phyloP scores from a whole-genome alignment of 2,113 vertebrate genomes.

The Gymnarchus niloticus region DNA sequence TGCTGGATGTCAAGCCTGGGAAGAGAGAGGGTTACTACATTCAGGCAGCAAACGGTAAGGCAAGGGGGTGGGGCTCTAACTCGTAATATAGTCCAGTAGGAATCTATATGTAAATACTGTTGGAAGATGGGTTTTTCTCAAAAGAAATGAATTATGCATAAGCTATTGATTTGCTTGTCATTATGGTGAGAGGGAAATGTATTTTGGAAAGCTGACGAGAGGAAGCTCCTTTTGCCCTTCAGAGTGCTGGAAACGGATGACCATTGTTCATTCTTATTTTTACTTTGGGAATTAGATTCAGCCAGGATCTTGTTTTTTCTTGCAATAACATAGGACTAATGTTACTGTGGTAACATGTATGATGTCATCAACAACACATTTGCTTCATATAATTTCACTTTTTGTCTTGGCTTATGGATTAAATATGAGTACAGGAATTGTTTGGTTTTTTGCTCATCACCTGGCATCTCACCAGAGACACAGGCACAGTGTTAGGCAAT shows the following conservation, averaged over 20 bases:
- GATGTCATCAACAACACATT: not conserved
- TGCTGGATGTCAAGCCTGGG: constrained; percentile 71
- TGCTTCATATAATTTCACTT: not conserved
- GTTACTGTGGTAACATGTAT: not conserved
- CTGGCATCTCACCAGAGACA: not conserved
- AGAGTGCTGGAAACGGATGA: not conserved
- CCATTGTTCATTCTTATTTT: not conserved
- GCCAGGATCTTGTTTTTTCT: not conserved
- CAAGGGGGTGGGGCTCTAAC: too few relatives aligned
- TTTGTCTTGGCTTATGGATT: too few relatives aligned
- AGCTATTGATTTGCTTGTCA: not conserved
- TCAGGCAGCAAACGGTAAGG: constrained; percentile 81
- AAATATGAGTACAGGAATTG: not conserved
- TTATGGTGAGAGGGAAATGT: not conserved
- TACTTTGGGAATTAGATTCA: not conserved
- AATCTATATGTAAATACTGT: not conserved
- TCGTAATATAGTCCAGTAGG: not conserved
- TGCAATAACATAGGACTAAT: not conserved
- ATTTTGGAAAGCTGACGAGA: constrained; percentile 1
- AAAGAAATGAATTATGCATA: constrained; percentile 6
- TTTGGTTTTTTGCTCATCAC: not conserved
- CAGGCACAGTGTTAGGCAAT: too few relatives aligned
- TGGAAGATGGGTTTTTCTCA: not conserved
- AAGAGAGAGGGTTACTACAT: constrained; percentile 79
- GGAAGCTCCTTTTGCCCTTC: not conserved